Evolutionary conservation across 2,797 vertebrate genomes (phyloP), one percentile per base, ranked within the genome.

Genomic region (Siniperca undulata): DNA sequence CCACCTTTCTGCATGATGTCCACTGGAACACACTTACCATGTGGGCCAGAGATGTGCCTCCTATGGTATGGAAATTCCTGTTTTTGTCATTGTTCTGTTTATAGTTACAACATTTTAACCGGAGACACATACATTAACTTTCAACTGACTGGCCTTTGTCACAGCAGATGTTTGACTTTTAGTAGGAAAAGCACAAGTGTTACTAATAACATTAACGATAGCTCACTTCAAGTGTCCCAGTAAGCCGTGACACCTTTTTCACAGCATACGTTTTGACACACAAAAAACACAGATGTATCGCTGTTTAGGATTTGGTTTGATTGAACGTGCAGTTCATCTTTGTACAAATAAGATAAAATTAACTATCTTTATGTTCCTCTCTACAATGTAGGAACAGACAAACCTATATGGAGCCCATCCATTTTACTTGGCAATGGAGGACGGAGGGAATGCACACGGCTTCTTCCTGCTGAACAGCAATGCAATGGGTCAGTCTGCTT

Each of bases 381-480:
- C 60, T 61, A 3, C 22, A 58, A 2, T 71, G 17, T 34, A 98
- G 97, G 97, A 97, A 73, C 85, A 93, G 0, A 96, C 94, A 50
- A 98, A 98, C 89, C 93, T 98, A 12, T 98, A 98, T 0, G 97
- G 97, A 0, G 96, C 87, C 16, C 97, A 98, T 90, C 97, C 97
- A 0, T 98, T 98, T 86, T 98, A 97, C 89, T 92, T 98, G 72
- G 87, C 88, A 5, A 93, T 98, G 96, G 97, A 98, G 91, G 86
- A 96, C 4, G 94, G 89, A 0, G 97, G 97, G 20, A 88, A 86
- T 2, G 92, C 97, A 56, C 96, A 98, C 0, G 97, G 96, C 1
- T 96, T 97, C 91, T 98, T 98, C 93, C 94, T 98, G 67, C 95
- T 98, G 48, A 98, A 98, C 94, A 97, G 97, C 93, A 98, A 98